These are phyloP conservation scores for Drosophila aff. DNA, from an alignment of 1,140 invertebrate species.

Conservation along the genomic window DNA sequence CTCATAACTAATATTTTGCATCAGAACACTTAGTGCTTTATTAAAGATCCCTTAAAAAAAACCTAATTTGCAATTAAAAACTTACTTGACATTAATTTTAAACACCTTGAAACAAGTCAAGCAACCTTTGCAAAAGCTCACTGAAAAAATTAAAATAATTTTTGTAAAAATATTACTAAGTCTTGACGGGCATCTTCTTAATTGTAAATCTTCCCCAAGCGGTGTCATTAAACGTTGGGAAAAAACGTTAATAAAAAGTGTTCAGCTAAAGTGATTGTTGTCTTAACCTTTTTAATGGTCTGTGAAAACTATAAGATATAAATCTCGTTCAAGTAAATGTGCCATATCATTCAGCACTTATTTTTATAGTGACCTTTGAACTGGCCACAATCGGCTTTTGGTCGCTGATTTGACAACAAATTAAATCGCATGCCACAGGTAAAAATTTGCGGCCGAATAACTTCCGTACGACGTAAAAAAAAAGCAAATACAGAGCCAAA, in stretches of 20 bases:
- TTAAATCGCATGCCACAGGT: slow-evolving; percentile 48
- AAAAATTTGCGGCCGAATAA: slow-evolving; percentile 57
- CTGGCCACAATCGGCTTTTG: slow-evolving; percentile 26
- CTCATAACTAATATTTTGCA: not conserved
- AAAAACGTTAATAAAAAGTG: slow-evolving; percentile 7
- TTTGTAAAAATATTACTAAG: not conserved
- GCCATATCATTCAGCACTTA: slow-evolving; percentile 17
- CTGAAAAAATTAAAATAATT: slow-evolving; percentile 3
- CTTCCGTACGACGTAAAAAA: slow-evolving; percentile 56
- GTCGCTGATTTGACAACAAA: slow-evolving; percentile 26
- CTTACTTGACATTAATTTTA: slow-evolving; percentile 34
- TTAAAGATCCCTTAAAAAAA: not conserved
- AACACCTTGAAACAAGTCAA: slow-evolving; percentile 32
- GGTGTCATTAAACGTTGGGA: not conserved
- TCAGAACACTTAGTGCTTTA: not conserved
- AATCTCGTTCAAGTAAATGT: slow-evolving; percentile 22
- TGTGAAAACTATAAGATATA: slow-evolving; percentile 22
- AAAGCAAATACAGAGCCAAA: slow-evolving; percentile 15
- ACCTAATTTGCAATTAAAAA: slow-evolving; percentile 22
- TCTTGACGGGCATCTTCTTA: slow-evolving; percentile 11
- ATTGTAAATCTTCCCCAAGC: not conserved
- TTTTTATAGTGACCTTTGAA: slow-evolving; percentile 35
- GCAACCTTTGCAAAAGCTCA: slow-evolving; percentile 9
- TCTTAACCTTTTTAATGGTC: slow-evolving; percentile 20
- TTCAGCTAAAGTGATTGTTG: slow-evolving; percentile 17